phyloP scores from a whole-genome alignment of 2,797 vertebrate genomes.

The Momotus momota region DNA sequence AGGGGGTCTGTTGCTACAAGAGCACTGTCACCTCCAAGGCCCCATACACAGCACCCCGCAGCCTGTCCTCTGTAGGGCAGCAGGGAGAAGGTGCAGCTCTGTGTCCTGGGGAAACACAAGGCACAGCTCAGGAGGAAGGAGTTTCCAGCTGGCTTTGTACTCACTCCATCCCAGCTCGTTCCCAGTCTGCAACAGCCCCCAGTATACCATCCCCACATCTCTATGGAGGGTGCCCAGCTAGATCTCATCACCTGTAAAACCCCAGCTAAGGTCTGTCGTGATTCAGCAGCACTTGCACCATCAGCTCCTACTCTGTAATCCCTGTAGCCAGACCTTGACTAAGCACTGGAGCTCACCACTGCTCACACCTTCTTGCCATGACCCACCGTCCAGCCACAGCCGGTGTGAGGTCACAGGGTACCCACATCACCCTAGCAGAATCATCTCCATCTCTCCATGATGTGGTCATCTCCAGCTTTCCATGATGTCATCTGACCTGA shows the following conservation, averaged over 20 bases:
- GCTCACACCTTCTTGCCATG: not conserved
- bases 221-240: not conserved
- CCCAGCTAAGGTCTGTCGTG: accelerated
- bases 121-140: not conserved
- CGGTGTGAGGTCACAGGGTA: not conserved
- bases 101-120: accelerated
- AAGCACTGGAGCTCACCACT: not conserved
- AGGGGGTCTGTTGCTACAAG: not conserved
- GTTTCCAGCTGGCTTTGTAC: not conserved
- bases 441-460: not conserved
- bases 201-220: accelerated
- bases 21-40: not conserved
- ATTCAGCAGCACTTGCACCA: not conserved
- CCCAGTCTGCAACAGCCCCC: not conserved
- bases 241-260: not conserved
- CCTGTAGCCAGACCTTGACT: not conserved
- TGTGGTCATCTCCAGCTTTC: not conserved
- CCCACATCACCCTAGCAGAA: accelerated
- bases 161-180: not conserved
- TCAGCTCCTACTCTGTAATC: not conserved
- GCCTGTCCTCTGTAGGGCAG: not conserved
- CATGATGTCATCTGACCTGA: not conserved
- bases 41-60: not conserved
- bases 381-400: not conserved
- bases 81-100: not conserved